Base-by-base conservation (phyloP, 2,797 vertebrate species). In the Phoxinus dragarum region DNA sequence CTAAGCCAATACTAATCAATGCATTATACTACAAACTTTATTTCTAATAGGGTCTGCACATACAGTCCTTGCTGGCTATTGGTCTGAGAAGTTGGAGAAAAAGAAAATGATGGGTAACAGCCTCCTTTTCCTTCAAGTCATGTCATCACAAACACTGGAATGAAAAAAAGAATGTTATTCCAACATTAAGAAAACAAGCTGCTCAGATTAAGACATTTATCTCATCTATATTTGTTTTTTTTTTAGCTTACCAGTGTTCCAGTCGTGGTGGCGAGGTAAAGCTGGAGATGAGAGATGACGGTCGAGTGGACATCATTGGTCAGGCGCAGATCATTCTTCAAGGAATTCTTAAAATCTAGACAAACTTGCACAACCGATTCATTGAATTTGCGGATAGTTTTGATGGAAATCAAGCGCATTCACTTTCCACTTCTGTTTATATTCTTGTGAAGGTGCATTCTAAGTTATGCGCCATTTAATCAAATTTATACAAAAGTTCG, bases 51-150 rank as follows among this genome's bases (percentile, higher is more conserved):
- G 97, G 54, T 97, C 97, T 84, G 92, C 97, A 0, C 97, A 99
- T 88, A 94, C 97, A 0, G 95, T 98, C 74, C 94, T 98, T 17
- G 94, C 95, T 61, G 94, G 95, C 91, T 99, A 98, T 91, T 99
- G 97, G 98, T 96, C 96, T 47, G 91, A 96, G 85, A 90, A 96
- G 86, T 94, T 98, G 10, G 97, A 38, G 97, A 64, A 64, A 64
- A 64, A 64, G 61, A 64, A 64, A 64, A 64, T 64, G 61, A 64
- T 6, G 12, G 61, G 61, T 64, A 64, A 31, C n/a, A 16, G 12
- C 27, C 2, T 64, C 5, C 4, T 64, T 31, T 64, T 64, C 4
- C n/a, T 31, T 31, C 12, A 64, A 8, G 27, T 1, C n/a, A 61
- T 6, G 5, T 64, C 27, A 64, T 61, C n/a, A 61, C 11, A 64